These are phyloP conservation scores for Mechanitis messenoides DNA, from an alignment of 2,888 invertebrate species.

Conservation along the genomic window DNA sequence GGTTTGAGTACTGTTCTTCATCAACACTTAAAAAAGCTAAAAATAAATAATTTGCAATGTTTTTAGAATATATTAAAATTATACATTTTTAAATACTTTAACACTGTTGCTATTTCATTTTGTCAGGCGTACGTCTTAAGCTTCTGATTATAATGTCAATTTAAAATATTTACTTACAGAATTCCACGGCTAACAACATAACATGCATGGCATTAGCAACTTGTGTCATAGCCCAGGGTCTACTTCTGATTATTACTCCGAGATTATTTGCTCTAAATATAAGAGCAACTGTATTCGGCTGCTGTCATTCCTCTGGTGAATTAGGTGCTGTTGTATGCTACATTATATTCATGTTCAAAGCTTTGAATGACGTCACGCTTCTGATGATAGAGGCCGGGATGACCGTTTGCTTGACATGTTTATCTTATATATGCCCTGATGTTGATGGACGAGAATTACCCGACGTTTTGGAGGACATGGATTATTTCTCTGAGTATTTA, in stretches of 20 bases:
- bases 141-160: neutral
- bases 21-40: no score
- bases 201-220: constrained; percentile 49
- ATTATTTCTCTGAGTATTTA: constrained; percentile 60
- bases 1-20: neutral
- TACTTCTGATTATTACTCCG: constrained; percentile 56
- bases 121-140: constrained; percentile 2
- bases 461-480: constrained; percentile 63
- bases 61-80: no score
- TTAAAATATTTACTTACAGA: constrained; percentile 41
- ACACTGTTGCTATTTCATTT: constrained; percentile 13
- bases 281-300: constrained; percentile 53
- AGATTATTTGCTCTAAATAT: constrained; percentile 58
- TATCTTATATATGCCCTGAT: constrained; percentile 51
- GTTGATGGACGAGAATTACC: constrained; percentile 63
- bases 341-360: constrained; percentile 43
- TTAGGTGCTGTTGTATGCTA: constrained; percentile 56
- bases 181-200: constrained; percentile 35
- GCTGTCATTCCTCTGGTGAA: constrained; percentile 56
- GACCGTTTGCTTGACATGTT: constrained; percentile 37
- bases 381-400: constrained; percentile 39
- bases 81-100: neutral
- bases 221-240: constrained; percentile 46
- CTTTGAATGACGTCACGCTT: constrained; percentile 38
- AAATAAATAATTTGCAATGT: no score